Conservation (phyloP, 2,888 invertebrate species). For the Drosophila picticornis region DNA sequence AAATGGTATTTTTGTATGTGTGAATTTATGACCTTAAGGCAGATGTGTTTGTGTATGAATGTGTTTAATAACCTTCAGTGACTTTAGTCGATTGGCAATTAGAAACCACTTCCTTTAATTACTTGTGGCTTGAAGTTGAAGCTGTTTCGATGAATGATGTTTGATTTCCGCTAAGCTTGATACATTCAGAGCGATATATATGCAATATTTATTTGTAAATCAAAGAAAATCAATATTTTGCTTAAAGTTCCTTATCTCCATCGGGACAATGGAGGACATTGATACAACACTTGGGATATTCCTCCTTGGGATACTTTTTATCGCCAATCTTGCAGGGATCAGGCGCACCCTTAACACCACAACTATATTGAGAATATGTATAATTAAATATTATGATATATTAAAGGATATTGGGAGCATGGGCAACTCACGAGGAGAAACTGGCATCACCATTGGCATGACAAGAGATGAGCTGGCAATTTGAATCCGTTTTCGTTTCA, state of each 20-base stretch:
- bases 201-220: neutral
- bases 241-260: constrained; percentile 6
- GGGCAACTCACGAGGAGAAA: neutral
- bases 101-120: constrained; percentile 42
- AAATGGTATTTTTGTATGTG: constrained; percentile 1
- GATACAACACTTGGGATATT: constrained; percentile 40
- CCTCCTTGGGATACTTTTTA: constrained; percentile 28
- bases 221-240: neutral
- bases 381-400: neutral
- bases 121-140: constrained; percentile 12
- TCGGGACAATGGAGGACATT: constrained; percentile 15
- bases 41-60: neutral
- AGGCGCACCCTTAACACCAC: constrained; percentile 7
- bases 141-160: constrained; percentile 14
- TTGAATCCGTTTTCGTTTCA: neutral
- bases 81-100: constrained; percentile 30
- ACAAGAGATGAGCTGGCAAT: neutral
- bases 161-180: neutral
- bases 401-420: neutral
- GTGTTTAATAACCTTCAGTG: constrained; percentile 18
- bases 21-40: constrained; percentile 13
- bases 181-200: neutral
- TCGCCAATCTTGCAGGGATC: constrained; percentile 35
- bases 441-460: neutral
- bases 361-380: constrained; percentile 27